phyloP scores from a whole-genome alignment of 92 coral and sea anemone species.

The Pocillopora meandrina region DNA sequence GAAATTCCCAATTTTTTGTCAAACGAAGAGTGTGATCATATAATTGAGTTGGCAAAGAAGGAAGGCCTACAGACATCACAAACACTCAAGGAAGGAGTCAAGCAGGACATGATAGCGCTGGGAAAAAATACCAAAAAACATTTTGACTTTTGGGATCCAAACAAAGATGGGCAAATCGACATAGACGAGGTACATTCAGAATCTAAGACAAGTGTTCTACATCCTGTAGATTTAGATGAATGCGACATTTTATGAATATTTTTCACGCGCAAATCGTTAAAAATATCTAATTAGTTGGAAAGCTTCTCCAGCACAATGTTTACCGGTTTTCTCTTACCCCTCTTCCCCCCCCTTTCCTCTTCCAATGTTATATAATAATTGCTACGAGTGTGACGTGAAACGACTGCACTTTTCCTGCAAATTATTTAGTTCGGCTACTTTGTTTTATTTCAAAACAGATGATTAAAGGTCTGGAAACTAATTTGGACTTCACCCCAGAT shows the following conservation, averaged over 20 bases:
- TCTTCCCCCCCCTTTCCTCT: too few relatives aligned
- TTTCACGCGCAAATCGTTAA: too few relatives aligned
- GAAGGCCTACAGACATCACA: slow-evolving; percentile 77
- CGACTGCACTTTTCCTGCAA: too few relatives aligned
- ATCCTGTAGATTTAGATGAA: too few relatives aligned
- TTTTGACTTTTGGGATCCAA: slow-evolving; percentile 70
- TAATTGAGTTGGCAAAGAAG: slow-evolving; percentile 69
- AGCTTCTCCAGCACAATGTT: too few relatives aligned
- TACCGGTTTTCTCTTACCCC: too few relatives aligned
- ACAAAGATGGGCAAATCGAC: slow-evolving; percentile 68
- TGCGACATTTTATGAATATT: too few relatives aligned
- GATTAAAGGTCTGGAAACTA: slow-evolving; percentile 59
- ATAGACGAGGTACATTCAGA: slow-evolving; percentile 61
- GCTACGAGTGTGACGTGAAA: too few relatives aligned
- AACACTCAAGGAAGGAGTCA: slow-evolving; percentile 61
- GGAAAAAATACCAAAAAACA: slow-evolving; percentile 52
- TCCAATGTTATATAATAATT: too few relatives aligned
- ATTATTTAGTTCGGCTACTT: neutral
- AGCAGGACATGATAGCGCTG: slow-evolving; percentile 60
- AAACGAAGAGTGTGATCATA: slow-evolving; percentile 80
- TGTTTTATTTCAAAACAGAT: slow-evolving; percentile 43
- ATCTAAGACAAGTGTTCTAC: too few relatives aligned
- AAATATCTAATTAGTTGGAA: too few relatives aligned
- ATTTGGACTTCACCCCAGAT: slow-evolving; percentile 72
- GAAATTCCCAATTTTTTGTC: slow-evolving; percentile 84